phyloP scores from a whole-genome alignment of 1,140 invertebrate species.

The Ceratoteleas bidentatus region DNA sequence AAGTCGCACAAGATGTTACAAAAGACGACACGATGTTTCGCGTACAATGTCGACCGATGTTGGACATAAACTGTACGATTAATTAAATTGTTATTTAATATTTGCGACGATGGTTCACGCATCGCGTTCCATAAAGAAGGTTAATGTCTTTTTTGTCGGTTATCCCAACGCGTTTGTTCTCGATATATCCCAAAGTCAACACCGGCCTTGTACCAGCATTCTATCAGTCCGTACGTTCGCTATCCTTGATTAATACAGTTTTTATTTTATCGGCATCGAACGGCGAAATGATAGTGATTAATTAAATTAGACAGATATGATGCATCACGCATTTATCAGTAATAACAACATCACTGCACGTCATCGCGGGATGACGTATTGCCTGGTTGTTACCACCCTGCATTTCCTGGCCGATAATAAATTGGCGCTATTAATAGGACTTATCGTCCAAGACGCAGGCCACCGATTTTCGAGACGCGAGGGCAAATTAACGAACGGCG shows the following conservation, averaged over 20 bases:
- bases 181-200: constrained; percentile 13
- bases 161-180: neutral
- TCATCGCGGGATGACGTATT: constrained; percentile 12
- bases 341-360: constrained; percentile 6
- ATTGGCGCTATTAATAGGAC: no score
- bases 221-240: constrained; percentile 8
- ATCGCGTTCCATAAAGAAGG: no score
- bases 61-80: neutral
- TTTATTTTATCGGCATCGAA: constrained; percentile 10
- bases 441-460: no score
- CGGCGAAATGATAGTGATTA: constrained; percentile 14
- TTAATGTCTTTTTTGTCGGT: neutral
- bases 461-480: no score
- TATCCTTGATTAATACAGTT: constrained; percentile 17
- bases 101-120: neutral
- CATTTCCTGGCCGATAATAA: neutral
- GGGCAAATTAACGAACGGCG: no score
- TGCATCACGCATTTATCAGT: constrained; percentile 1
- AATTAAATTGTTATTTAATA: neutral
- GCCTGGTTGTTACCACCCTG: constrained; percentile 1
- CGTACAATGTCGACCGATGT: neutral
- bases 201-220: constrained; percentile 8
- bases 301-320: constrained; percentile 23
- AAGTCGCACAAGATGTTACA: constrained; percentile 1
- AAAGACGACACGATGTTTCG: neutral